A percentile compares a stretch with the other conserved stretches of the same genome.
Evolutionary conservation across 30 jellyfish, hydroid and myxozoan genomes (phyloP).

Genomic region (Aurelia aurita): DNA sequence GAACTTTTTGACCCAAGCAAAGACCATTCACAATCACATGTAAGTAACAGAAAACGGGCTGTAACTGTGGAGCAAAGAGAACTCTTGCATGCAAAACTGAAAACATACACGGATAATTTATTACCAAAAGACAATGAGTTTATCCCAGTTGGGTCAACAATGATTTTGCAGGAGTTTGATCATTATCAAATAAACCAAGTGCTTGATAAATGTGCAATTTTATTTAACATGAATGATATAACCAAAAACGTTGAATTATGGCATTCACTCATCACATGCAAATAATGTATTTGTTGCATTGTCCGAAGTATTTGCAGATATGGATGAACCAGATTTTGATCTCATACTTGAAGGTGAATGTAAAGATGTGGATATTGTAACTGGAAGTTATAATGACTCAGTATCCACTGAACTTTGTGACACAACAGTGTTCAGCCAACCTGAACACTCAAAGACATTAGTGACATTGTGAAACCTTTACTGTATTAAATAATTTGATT

Average conservation of each 20-base stretch:
- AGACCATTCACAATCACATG: background rate
- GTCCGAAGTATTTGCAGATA: slow-evolving; percentile 12
- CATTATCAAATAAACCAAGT: slow-evolving; percentile 27
- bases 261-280: slow-evolving; percentile 5
- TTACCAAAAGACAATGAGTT: background rate
- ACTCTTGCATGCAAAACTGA: background rate
- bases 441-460: slow-evolving; percentile 6
- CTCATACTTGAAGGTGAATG: background rate
- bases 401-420: background rate
- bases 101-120: background rate
- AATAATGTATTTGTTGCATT: slow-evolving; percentile 10
- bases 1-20: slow-evolving; percentile 2
- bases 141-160: background rate
- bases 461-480: slow-evolving; percentile 2
- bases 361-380: background rate
- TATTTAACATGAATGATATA: background rate
- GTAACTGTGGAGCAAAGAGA: background rate
- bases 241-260: slow-evolving; percentile 9
- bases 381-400: background rate
- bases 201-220: slow-evolving; percentile 1
- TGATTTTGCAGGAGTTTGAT: background rate
- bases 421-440: slow-evolving; percentile 3
- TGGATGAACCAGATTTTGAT: slow-evolving; percentile 2
- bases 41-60: slow-evolving; percentile 1
- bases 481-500: background rate